These are phyloP conservation scores for Petrocephalus sullivani DNA, from an alignment of 2,797 vertebrate species.

Conservation along the genomic window DNA sequence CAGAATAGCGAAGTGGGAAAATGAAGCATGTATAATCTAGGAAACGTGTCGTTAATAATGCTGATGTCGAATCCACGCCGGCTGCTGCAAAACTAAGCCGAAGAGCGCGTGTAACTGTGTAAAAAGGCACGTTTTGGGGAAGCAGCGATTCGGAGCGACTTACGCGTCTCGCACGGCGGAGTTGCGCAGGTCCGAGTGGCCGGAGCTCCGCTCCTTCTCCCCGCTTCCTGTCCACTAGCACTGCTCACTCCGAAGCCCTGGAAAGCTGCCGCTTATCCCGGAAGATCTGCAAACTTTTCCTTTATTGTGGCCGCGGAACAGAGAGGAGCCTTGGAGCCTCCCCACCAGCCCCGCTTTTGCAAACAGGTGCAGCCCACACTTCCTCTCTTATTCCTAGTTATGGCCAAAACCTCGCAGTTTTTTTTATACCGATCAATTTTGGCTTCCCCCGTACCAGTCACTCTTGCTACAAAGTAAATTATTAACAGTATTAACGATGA, in stretches of 20 bases:
- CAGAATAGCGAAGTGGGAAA: neutral
- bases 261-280: constrained; percentile 33
- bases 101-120: neutral
- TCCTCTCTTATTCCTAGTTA: neutral
- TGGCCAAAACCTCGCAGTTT: neutral
- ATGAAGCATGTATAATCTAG: neutral
- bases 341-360: constrained; percentile 38
- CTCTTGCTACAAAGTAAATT: neutral
- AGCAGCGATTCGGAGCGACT: constrained; percentile 23
- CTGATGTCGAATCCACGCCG: neutral
- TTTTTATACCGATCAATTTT: neutral
- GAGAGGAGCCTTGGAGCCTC: constrained; percentile 11
- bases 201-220: neutral
- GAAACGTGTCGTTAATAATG: neutral
- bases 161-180: neutral
- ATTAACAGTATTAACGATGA: constrained; percentile 1
- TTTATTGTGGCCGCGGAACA: constrained; percentile 10
- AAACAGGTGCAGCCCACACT: constrained; percentile 47
- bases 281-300: constrained; percentile 50
- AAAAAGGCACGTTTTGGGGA: neutral
- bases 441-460: neutral
- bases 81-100: no score
- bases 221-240: constrained; percentile 16
- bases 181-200: neutral
- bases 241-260: constrained; percentile 17